Evolutionary conservation across 2,888 invertebrate species (phyloP), one percentile per base, ranked within the genome.

Genomic region (Apeira syringaria): DNA sequence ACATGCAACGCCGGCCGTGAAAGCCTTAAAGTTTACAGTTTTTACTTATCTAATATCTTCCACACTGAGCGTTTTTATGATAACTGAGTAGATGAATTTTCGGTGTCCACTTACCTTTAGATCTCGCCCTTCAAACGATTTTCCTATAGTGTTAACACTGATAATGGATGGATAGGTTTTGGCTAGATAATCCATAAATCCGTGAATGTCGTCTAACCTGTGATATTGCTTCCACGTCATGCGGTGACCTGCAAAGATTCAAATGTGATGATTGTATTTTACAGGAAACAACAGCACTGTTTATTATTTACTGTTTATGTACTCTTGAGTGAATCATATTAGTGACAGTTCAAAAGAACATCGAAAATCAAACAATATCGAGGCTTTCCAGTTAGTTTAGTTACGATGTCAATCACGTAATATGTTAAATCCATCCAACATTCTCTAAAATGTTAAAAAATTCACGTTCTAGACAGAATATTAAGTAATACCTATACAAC

Each of bases 141-240:
- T 91, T 22, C 97, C 97, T 51, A 97, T 95, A 6, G 91, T 92
- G 67, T 93, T 92, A 0, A 96, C 92, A 4, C 92, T 93, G 53
- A 95, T 93, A 20, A 95, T 82, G 29, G 94, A 88, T 0, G 96
- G 95, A 79, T 95, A 96, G 0, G 95, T 94, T 66, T 93, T 91
- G 3, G 94, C 94, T 60, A 97, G 80, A 70, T 94, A 95, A 68
- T 96, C 94, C 64, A 97, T 78, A 68, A 94, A 97, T 11, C 93
- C 93, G 60, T 95, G 89, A 48, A 97, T 96, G 68, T 96, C 96
- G 3, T 89, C 90, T 22, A 95, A 65, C 24, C 94, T 92, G 74
- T 96, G 96, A 72, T 96, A 97, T 46, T 94, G 93, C 62, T 93
- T 91, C 96, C 96, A 97, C 37, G 95, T 95, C 91, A 97, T 86